A percentile compares a stretch with the other conserved stretches of the same genome.
phyloP scores from a whole-genome alignment of 2,113 vertebrate genomes.

The Chionis minor region DNA sequence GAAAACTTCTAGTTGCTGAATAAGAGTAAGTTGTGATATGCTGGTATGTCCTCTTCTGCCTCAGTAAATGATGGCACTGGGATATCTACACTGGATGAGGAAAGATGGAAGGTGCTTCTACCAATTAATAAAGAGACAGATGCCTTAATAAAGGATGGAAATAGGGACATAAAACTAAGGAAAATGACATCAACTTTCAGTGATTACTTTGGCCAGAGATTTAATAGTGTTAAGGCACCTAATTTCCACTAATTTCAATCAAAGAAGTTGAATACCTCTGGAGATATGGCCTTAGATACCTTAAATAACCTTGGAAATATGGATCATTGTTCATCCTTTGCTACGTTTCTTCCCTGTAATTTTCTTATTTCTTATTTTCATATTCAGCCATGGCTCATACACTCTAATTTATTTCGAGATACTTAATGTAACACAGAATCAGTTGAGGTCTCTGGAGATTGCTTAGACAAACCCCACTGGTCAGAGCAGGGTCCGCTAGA shows the following conservation, averaged over 20 bases:
- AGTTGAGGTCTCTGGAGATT: neutral
- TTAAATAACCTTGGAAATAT: neutral
- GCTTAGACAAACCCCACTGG: neutral
- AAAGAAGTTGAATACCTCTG: neutral
- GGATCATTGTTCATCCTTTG: neutral
- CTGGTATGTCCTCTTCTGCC: neutral
- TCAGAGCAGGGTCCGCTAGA: neutral
- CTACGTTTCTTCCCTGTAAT: neutral
- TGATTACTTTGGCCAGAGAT: neutral
- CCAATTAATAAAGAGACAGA: neutral
- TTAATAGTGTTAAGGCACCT: neutral
- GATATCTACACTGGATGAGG: neutral
- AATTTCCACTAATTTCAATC: neutral
- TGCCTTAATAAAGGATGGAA: neutral
- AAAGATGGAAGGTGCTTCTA: neutral
- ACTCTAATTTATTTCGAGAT: neutral
- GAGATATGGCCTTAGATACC: neutral
- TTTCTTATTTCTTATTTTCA: neutral
- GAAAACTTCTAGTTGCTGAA: neutral
- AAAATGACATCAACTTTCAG: neutral
- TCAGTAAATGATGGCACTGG: neutral
- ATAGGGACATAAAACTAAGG: neutral
- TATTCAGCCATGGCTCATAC: neutral
- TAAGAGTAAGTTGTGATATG: neutral
- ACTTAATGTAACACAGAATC: neutral